Evolutionary conservation across 1,140 invertebrate genomes (phyloP), one percentile per base, ranked within the genome.

Genomic region (Aphis gossypii): DNA sequence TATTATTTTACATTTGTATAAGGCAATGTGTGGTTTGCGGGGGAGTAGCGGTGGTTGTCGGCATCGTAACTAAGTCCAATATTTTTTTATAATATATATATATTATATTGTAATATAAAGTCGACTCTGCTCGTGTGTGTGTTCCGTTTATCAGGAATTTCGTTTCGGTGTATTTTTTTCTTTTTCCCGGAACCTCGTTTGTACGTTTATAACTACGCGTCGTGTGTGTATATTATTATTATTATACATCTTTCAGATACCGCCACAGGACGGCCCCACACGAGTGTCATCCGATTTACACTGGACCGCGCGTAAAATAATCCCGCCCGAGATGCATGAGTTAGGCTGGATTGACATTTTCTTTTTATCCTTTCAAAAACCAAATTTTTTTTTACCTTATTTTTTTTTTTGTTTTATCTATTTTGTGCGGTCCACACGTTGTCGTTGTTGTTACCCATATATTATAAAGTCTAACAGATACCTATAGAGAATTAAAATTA

Each of bases 141-240:
- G 60, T 76, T 76, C 60, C n/a, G 87, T 89, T 89, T 89, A 56
- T 38, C 48, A 38, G 87, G 51, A 89, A 89, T 89, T 89, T 51
- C 21, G 35, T 89, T 89, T 89, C 20, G 87, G 9, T 38, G 35
- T 89, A 56, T 87, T 87, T 87, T 86, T 87, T 56, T 38, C 21
- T 30, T 25, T 56, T 89, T 89, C 87, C n/a, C 35, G 87, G 87
- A 89, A 89, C 30, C 56, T 60, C 56, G 30, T 60, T 60, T 60
- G 56, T 60, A 25, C 25, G 25, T 60, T 30, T 30, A 60, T 30
- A 60, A 60, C 56, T 60, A 60, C 56, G 5, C 51, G 87, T 14
- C 41, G 46, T n/a, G 25, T 51, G 51, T n/a, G 48, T 51, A 23
- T 76, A n/a, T 68, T 68, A 68, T 68, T 76, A 76, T n/a, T 76